Base-by-base conservation (phyloP, 2,888 invertebrate species). In the Lithodes maja region DNA sequence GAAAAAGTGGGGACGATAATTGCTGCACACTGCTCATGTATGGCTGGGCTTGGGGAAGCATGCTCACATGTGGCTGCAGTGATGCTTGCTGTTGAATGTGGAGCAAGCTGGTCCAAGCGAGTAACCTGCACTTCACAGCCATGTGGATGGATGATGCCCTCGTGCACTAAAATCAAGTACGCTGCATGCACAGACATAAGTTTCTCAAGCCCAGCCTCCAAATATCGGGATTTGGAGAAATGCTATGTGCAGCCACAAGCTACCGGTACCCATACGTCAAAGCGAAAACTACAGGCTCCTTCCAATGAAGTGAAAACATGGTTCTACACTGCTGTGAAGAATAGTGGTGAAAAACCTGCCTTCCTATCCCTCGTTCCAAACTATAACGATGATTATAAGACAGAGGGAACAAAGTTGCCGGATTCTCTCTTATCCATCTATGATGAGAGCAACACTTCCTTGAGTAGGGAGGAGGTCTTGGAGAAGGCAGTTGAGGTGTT, bases 91-190 rank as follows among this genome's bases (percentile, higher is more conserved):
- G 78, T 78, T 9, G 78, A 78, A n/a, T 78, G 49, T 33, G 78
- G 78, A 33, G 78, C 78, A 78, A 78, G 50, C 49, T 78, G 78
- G 78, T 33, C 49, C 50, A 78, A 78, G 12, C n/a, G 49, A n/a
- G 71, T 15, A n/a, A 33, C 78, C 9, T 78, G 78, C 78, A 78
- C 78, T 33, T 78, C 78, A 17, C 78, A 78, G n/a, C 78, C 78
- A 78, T 78, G 52, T 78, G 78, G 78, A 49, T 78, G 78, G 78
- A n/a, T 78, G 2, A 5, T 78, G 78, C 78, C 78, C n/a, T 78
- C 78, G 0, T 78, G 53, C n/a, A 33, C 53, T 9, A 33, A 17
- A 9, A 49, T 78, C n/a, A 52, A 53, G 5, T 78, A 17, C n/a
- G 78, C 53, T 78, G 49, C 78, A 5, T 50, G n/a, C 49, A 49